Evolutionary conservation across 1,140 invertebrate species (phyloP).

Genomic region (Cydia strobilella): DNA sequence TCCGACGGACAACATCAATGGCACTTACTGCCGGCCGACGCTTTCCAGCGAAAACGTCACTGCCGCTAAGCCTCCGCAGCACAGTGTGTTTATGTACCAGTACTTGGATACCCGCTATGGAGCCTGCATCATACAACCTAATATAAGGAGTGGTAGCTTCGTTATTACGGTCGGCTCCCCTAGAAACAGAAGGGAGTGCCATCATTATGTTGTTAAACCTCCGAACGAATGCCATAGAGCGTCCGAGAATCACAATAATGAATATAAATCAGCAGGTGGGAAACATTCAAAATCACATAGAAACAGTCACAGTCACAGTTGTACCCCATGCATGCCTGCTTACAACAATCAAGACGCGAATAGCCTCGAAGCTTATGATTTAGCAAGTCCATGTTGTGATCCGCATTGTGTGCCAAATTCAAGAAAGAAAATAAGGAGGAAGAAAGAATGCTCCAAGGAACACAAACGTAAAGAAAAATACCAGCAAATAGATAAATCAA

Average conservation of each 20-base stretch:
- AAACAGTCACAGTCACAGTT: constrained; percentile 83
- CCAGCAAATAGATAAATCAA: constrained; percentile 71
- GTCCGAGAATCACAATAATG: constrained; percentile 42
- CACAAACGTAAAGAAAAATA: constrained; percentile 80
- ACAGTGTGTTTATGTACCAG: constrained; percentile 84
- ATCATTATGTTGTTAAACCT: constrained; percentile 84
- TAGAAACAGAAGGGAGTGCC: constrained; percentile 83
- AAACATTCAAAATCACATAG: constrained; percentile 64
- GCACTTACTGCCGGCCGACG: constrained; percentile 82
- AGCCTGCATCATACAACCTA: constrained; percentile 83
- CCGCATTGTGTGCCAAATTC: constrained; percentile 89
- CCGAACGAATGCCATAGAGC: constrained; percentile 77
- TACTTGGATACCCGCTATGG: constrained; percentile 85
- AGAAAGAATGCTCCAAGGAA: constrained; percentile 83
- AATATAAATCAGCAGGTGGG: constrained; percentile 53
- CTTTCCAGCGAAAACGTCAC: constrained; percentile 87
- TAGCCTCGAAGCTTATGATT: constrained; percentile 90
- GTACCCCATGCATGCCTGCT: constrained; percentile 87
- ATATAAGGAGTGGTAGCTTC: constrained; percentile 83
- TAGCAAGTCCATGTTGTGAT: constrained; percentile 91
- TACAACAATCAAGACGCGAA: constrained; percentile 84
- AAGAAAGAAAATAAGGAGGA: constrained; percentile 82
- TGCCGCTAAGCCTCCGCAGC: constrained; percentile 77
- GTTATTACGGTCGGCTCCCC: constrained; percentile 84
- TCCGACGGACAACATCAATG: constrained; percentile 60